Evolutionary conservation across 2,888 invertebrate species (phyloP).

Genomic region (Tachystola acroxantha): DNA sequence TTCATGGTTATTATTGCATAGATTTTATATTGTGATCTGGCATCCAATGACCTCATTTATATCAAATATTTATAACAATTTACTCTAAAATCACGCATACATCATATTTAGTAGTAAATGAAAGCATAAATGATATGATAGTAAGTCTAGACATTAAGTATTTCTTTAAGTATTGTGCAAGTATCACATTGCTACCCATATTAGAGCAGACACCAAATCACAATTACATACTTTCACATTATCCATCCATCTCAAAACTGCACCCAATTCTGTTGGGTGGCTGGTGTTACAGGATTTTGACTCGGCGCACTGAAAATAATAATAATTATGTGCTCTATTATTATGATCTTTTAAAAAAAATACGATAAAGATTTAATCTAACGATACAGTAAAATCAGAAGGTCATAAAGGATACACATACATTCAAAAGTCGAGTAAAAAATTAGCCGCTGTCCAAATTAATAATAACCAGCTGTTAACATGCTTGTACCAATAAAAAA

Average conservation of each 20-base stretch:
- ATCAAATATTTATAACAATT: conserved; percentile 4
- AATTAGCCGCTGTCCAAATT: too few relatives aligned
- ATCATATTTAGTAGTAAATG: conserved; percentile 1
- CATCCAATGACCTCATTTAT: conserved; percentile 18
- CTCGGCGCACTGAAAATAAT: conserved; percentile 41
- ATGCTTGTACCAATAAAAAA: too few relatives aligned
- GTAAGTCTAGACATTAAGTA: conserved; percentile 53
- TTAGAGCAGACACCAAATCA: conserved; percentile 44
- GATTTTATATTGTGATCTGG: conserved; percentile 43
- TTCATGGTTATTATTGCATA: conserved; percentile 37
- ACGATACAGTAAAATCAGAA: too few relatives aligned
- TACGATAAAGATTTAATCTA: too few relatives aligned
- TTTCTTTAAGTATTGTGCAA: conserved; percentile 65
- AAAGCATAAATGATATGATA: conserved; percentile 26
- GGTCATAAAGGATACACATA: too few relatives aligned
- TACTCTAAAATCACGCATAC: conserved; percentile 2
- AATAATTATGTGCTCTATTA: too few relatives aligned
- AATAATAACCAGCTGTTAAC: too few relatives aligned
- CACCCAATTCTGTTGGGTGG: conserved; percentile 70
- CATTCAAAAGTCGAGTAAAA: too few relatives aligned
- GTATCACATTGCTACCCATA: conserved; percentile 33
- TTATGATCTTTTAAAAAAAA: too few relatives aligned
- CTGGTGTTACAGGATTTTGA: conserved; percentile 59
- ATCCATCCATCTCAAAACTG: conserved; percentile 66
- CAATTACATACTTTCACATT: conserved; percentile 28